These are phyloP conservation scores for Brienomyrus longianalis DNA, from an alignment of 2,113 vertebrate species.

Conservation along the genomic window DNA sequence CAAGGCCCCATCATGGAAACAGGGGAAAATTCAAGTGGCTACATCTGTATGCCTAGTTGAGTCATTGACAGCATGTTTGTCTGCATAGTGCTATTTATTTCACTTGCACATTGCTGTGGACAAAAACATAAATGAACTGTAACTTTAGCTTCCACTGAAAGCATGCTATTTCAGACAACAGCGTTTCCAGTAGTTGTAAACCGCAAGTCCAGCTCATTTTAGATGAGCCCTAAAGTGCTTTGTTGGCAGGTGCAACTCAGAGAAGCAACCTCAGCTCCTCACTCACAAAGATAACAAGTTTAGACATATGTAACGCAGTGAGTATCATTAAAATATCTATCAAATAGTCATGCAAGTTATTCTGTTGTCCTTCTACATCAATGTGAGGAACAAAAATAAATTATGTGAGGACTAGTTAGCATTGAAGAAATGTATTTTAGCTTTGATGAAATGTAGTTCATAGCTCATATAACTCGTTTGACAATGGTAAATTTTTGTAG, in stretches of 20 bases:
- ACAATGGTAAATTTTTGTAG: neutral
- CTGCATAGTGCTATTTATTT: too few species aligned
- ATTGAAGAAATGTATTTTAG: neutral
- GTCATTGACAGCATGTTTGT: too few species aligned
- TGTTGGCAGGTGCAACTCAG: neutral
- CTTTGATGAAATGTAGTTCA: neutral
- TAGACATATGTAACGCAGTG: too few species aligned
- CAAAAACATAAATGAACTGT: neutral
- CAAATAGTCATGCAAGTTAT: too few species aligned
- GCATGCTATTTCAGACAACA: neutral
- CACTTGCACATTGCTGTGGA: too few species aligned
- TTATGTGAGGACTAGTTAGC: neutral
- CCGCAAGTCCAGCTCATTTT: neutral
- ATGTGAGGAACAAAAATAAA: neutral
- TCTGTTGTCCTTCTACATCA: neutral
- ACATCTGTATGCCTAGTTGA: too few species aligned
- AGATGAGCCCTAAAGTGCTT: neutral
- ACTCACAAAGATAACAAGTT: too few species aligned
- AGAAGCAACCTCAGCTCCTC: too few species aligned
- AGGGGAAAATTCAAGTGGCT: too few species aligned
- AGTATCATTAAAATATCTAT: too few species aligned
- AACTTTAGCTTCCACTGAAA: neutral
- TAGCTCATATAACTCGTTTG: neutral
- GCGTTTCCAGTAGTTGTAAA: neutral
- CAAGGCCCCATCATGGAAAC: too few species aligned